Evolutionary conservation across 2,113 vertebrate species (phyloP), one percentile per base, ranked within the genome.

Genomic region (Apodemus speciosus): DNA sequence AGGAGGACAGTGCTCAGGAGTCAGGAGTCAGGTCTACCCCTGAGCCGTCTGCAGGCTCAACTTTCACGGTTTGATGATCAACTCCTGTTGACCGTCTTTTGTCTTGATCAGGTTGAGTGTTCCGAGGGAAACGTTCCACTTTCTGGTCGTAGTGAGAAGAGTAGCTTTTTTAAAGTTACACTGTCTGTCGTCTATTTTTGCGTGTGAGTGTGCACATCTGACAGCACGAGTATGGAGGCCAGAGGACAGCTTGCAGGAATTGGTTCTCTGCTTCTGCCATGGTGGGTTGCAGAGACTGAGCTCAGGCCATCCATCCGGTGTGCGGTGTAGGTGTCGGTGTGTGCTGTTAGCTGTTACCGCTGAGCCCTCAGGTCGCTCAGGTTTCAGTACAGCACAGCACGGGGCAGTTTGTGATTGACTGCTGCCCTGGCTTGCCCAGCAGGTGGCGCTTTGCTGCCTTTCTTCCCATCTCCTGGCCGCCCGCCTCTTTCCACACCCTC

Each of bases 61-160:
- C 72, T 88, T n/a, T 68, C 49, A 27, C 88, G 64, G 85, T 87
- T 92, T 94, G 35, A 20, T 77, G 32, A 72, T 66, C 25, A 96
- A 72, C 27, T 66, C 30, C 23, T 66, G 20, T 72, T 68, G 38
- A 68, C 27, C 62, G 14, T 90, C 49, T 88, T 95, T 73, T 75
- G 76, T 90, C 35, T 90, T 80, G 38, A 69, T 75, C 14, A 92
- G 32, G 23, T 85, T 72, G 23, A 73, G 64, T 92, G 46, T 79
- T 73, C 38, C 60, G 90, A 87, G 81, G 72, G 62, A 76, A 92
- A 23, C 90, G 25, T 85, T 9, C 51, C 46, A n/a, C 14, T 69
- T 91, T 1, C 30, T 91, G 9, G 14, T 43, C 71, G 21, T 64
- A 20, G 23, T 25, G 3, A 11, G 79, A 30, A 81, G 3, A 79